phyloP scores from a whole-genome alignment of 2,888 invertebrate species.

The Trachelus troglodyta region DNA sequence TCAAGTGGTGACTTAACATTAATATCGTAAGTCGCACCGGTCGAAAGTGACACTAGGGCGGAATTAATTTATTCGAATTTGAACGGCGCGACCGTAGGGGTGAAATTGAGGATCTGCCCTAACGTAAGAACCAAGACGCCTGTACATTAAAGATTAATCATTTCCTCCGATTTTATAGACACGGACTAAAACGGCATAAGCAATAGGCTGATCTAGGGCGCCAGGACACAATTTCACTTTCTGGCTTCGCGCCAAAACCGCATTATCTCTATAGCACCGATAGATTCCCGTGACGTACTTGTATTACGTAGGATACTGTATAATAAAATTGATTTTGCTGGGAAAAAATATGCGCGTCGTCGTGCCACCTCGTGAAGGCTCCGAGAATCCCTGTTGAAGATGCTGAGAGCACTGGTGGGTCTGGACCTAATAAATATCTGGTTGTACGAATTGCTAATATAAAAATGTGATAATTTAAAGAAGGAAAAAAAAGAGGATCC shows the following conservation, averaged over 20 bases:
- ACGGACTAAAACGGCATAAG: neutral
- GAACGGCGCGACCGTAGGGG: neutral
- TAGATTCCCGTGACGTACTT: constrained; percentile 27
- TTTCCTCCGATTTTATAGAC: too few relatives aligned
- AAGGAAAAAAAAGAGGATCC: neutral
- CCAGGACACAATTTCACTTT: constrained; percentile 53
- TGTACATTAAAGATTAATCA: constrained; percentile 3
- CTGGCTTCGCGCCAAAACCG: constrained; percentile 59
- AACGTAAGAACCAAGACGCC: neutral
- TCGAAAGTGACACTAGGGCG: neutral
- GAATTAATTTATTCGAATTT: neutral
- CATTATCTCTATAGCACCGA: constrained; percentile 50
- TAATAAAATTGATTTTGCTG: constrained; percentile 34
- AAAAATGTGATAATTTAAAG: neutral
- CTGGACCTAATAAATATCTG: neutral
- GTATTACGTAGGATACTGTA: neutral
- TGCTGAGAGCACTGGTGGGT: neutral
- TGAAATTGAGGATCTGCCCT: neutral
- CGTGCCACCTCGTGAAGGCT: neutral
- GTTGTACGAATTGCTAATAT: neutral
- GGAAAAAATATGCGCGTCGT: constrained; percentile 9
- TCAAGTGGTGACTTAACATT: neutral
- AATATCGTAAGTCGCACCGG: neutral
- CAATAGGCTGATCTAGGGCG: constrained; percentile 37
- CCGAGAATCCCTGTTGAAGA: neutral